Evolutionary conservation across 2,113 vertebrate genomes (phyloP).

Genomic region (Sisor rabdophorus): DNA sequence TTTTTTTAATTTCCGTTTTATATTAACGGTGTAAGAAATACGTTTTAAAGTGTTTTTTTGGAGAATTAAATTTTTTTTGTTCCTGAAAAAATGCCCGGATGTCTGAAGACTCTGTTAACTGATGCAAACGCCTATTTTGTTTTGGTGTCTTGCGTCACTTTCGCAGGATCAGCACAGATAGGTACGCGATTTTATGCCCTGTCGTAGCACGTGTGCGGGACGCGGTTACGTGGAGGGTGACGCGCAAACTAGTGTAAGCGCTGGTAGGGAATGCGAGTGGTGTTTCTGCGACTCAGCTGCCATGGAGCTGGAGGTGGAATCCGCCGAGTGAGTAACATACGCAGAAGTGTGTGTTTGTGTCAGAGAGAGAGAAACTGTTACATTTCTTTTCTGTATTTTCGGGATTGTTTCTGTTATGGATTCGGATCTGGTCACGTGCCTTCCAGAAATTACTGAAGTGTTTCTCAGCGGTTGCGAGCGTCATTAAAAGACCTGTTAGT

Average conservation of each 20-base stretch:
- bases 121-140: no score
- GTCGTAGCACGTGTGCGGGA: constrained; percentile 66
- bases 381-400: background rate
- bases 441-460: background rate
- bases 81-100: no score
- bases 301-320: constrained; percentile 49
- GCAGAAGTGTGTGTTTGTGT: background rate
- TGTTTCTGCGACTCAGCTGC: constrained; percentile 3
- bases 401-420: background rate
- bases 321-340: constrained; percentile 44
- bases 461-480: background rate
- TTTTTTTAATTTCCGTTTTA: no score
- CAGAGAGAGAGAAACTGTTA: background rate
- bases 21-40: no score
- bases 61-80: no score
- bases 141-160: no score
- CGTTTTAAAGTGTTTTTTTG: no score
- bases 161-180: background rate
- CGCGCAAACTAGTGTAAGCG: constrained; percentile 40
- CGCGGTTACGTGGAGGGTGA: constrained; percentile 63
- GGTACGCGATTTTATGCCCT: constrained; percentile 22
- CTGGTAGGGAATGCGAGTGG: constrained; percentile 41
- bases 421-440: background rate
- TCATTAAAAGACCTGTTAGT: background rate
- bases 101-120: no score